These are phyloP conservation scores for Pipra filicauda DNA, from an alignment of 2,113 vertebrate genomes.

Conservation along the genomic window DNA sequence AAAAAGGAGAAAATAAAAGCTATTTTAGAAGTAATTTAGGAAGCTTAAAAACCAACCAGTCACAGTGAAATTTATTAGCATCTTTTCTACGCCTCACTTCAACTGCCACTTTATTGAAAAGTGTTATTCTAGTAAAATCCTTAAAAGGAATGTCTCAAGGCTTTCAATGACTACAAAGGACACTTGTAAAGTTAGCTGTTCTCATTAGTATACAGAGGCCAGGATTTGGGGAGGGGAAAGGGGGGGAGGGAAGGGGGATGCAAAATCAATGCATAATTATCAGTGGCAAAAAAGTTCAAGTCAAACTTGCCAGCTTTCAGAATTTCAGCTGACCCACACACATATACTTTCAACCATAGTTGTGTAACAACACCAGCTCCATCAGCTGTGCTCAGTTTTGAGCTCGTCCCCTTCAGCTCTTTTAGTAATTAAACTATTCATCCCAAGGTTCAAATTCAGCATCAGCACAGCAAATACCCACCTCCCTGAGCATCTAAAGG, in stretches of 20 bases:
- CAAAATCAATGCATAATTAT: constrained; percentile 4
- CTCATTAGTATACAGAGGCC: constrained; percentile 55
- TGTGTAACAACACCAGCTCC: not conserved
- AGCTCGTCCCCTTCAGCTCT: not conserved
- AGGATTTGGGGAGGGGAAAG: not conserved
- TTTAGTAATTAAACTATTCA: not conserved
- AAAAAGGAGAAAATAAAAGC: constrained; percentile 55
- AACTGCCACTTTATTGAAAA: constrained; percentile 60
- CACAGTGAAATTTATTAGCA: constrained; percentile 58
- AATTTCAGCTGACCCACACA: not conserved
- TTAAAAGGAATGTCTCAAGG: constrained; percentile 54
- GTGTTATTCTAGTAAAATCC: constrained; percentile 68
- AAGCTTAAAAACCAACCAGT: constrained; percentile 51
- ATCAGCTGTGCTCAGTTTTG: not conserved
- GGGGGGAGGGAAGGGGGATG: not conserved
- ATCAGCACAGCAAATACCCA: not conserved
- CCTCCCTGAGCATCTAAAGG: not conserved
- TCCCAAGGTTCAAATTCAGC: not conserved
- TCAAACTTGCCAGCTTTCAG: not conserved
- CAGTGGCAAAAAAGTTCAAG: not conserved
- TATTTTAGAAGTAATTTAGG: constrained; percentile 61
- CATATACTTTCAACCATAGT: not conserved
- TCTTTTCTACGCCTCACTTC: constrained; percentile 51
- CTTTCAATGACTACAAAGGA: constrained; percentile 61
- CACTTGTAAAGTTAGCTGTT: constrained; percentile 68